Base-by-base conservation (phyloP, 2,113 vertebrate species). In the Marmota monax region DNA sequence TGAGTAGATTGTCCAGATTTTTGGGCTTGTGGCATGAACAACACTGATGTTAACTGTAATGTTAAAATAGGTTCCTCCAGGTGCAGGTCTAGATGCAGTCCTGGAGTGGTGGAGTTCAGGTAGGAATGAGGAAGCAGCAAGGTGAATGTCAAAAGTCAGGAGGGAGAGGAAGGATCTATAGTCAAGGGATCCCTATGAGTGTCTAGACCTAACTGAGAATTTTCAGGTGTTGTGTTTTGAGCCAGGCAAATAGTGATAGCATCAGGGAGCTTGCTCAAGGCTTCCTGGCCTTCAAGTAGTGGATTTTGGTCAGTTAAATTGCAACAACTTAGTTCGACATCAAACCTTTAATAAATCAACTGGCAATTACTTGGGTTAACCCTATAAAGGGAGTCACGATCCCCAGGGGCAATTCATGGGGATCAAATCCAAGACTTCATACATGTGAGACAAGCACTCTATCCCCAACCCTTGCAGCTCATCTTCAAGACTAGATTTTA, bases 401-500 rank as follows among this genome's bases (percentile, higher is more conserved):
- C 16, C 7, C 14, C 70, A 42, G 7, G 10, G 12, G 67, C 27
- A 48, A 53, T 34, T 63, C 23, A 16, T 69, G 12, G 65, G 67
- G 16, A 16, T 69, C 3, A 32, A 69, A 69, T 34, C 67, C 67
- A 69, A 14, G 67, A 29, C 67, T 13, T 69, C 34, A 34, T 2
- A 16, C 14, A 7, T 17, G 14, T 16, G 34, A 69, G 67, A 11
- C 32, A 14, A 69, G 67, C 32, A n/a, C 67, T n/a, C 34, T n/a
- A n/a, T 18, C 67, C 34, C 67, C 67, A n/a, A n/a, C 14, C 67
- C 34, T 34, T 70, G 39, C 16, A 48, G 39, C 45, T 69, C 25
- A 27, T 56, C 72, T 85, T 45, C 42, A 87, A 96, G 63, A 79
- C 20, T 48, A 94, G 9, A 92, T 58, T 94, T 92, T 65, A 93